Evolutionary conservation across 35 echinoderm and acorn worm species (phyloP).

Genomic region (Chiridota heheva): DNA sequence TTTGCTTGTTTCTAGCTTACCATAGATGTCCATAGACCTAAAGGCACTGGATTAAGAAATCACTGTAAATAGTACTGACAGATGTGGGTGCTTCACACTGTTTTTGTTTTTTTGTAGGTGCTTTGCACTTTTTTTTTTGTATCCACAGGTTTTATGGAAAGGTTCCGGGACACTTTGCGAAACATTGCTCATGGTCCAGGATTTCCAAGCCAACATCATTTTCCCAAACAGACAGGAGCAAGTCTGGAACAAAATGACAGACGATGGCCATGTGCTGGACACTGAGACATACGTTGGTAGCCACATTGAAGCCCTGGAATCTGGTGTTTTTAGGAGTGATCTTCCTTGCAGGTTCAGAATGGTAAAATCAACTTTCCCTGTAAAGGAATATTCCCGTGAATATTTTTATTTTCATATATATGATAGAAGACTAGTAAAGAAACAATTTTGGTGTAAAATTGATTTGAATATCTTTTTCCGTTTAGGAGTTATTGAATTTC

Average conservation of each 20-base stretch:
- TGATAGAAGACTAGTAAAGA: no score
- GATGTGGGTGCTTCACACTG: no score
- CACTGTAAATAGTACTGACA: no score
- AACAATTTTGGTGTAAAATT: no score
- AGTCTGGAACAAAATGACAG: conserved; percentile 64
- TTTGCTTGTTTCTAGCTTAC: no score
- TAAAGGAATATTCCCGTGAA: background rate
- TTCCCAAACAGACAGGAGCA: conserved; percentile 84
- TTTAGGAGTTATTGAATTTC: no score
- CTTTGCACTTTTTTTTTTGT: no score
- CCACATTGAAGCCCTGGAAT: conserved; percentile 84
- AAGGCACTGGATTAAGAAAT: no score
- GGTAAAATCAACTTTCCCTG: conserved; percentile 29
- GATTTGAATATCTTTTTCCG: no score
- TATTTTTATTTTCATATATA: no score
- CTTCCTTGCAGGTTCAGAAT: conserved; percentile 88
- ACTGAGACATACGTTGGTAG: conserved; percentile 87
- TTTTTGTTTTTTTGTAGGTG: no score
- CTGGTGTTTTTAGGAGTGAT: conserved; percentile 82
- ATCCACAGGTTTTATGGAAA: conserved; percentile 73
- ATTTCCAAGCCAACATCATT: conserved; percentile 64
- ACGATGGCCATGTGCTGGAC: conserved; percentile 70
- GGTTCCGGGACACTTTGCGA: conserved; percentile 83
- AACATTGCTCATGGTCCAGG: conserved; percentile 42
- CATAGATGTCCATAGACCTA: no score